Base-by-base conservation (phyloP, 2,113 vertebrate genomes). In the Pteruthius melanotis region DNA sequence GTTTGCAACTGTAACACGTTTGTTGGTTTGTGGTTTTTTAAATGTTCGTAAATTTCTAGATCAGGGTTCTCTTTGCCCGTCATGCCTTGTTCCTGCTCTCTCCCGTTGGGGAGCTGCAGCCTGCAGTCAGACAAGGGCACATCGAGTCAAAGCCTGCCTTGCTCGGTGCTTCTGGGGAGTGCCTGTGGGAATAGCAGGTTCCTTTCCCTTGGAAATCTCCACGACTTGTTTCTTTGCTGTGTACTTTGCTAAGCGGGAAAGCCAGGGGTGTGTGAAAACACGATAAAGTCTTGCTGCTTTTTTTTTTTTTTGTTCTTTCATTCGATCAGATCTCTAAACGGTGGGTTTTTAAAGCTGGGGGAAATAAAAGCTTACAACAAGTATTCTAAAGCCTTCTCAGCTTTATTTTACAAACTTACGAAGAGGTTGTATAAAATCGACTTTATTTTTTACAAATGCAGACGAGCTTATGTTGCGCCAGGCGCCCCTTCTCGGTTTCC, bases 81-180 rank as follows among this genome's bases (percentile, higher is more conserved):
- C 71, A 69, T 30, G 37, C 18, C 26, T 26, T 35, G 44, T 22
- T 71, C 10, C 35, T 11, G 31, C 39, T 49, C 1, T 5, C 47
- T 70, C 33, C 61, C 5, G 13, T 3, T 13, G 1, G 2, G n/a
- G 21, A 69, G 2, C 13, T 5, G 4, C 60, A 18, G 30, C 1
- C 3, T 3, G 33, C 24, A 40, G 26, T 9, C 12, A 3, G 4
- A 15, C 30, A 6, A 24, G 14, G 19, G 22, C 42, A 10, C 12
- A 31, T 13, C 0, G 1, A 8, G 10, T 26, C 47, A 27, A 35
- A 33, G 6, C 1, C 11, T 18, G 3, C 3, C 0, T 23, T 35
- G 26, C 60, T 7, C 7, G 4, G 28, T 2, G 33, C 10, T 26
- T 11, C 20, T 13, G 2, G 22, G 8, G 12, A 31, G 33, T 6